Evolutionary conservation across 2,888 invertebrate genomes (phyloP), one percentile per base, ranked within the genome.

Genomic region (Hirtodrosophila duncani): DNA sequence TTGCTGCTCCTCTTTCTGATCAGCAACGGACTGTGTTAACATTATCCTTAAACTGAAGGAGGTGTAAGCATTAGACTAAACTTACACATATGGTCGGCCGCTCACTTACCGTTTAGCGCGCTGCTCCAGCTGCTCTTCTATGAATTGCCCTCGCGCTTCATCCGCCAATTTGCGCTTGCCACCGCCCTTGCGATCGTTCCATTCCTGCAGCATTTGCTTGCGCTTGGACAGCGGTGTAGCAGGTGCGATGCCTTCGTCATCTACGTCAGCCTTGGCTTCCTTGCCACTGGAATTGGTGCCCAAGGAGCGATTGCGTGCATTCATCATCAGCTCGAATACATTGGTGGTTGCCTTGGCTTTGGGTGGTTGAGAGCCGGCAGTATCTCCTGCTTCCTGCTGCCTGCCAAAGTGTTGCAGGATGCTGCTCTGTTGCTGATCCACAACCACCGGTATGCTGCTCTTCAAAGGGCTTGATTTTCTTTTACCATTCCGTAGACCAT

Each of bases 301-400:
- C 56, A 92, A 89, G 34, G 88, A 88, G 81, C 91, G 91, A 77
- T 90, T 89, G 59, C 91, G 88, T 10, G 90, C 90, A 61, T 90
- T 90, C 92, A 92, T 92, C 87, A 92, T 88, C 18, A 92, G 80
- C 71, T 90, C 88, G 83, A 92, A 92, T 21, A 91, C 92, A 88
- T 92, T 87, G 2, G 81, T 65, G 20, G 81, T 57, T 14, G 74
- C 65, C 4, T 67, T 57, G 4, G 59, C 21, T 9, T 66, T 65
- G 0, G 27, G 6, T 9, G 21, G 2, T 8, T 2, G 17, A 7
- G 23, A 18, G 3, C 29, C 36, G 1, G 16, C 20, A 6, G 26
- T 9, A 9, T 6, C 7, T 2, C 14, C 30, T 8, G 30, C 2
- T 7, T 44, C 63, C 3, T 48, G 30, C 23, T 59, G 37, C 8